phyloP scores from a whole-genome alignment of 2,888 invertebrate species.

The Lumbricus terrestris region DNA sequence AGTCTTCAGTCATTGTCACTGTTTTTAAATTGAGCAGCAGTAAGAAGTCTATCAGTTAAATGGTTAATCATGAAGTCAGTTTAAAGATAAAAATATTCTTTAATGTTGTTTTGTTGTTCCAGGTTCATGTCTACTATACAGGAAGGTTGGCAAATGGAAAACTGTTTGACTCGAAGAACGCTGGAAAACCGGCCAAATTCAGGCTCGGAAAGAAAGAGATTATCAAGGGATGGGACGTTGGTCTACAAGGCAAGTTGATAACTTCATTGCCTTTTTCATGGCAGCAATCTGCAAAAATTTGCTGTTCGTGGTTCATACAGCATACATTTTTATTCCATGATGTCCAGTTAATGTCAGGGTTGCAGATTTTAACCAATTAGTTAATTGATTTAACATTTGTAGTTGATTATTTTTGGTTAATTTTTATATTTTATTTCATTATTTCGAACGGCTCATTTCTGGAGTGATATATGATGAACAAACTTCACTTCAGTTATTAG shows the following conservation, averaged over 20 bases:
- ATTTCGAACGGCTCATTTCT: no score
- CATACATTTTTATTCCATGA: no score
- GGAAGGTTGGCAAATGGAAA: constrained; percentile 80
- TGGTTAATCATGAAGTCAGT: no score
- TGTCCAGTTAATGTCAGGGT: neutral
- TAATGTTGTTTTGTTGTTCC: constrained; percentile 38
- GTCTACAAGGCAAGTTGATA: constrained; percentile 62
- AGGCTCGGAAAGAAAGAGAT: constrained; percentile 80
- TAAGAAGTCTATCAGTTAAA: no score
- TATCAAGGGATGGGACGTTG: constrained; percentile 87
- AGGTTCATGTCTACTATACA: constrained; percentile 76
- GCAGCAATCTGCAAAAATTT: neutral
- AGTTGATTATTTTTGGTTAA: no score
- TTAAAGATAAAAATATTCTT: neutral
- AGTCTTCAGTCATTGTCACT: no score
- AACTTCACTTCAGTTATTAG: no score
- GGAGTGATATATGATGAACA: no score
- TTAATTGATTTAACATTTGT: no score
- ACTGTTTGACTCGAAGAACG: constrained; percentile 75
- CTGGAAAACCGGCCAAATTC: constrained; percentile 83
- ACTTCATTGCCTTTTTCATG: neutral
- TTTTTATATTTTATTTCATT: no score
- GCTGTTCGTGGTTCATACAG: neutral
- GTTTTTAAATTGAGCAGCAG: no score
- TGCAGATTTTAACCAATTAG: no score